phyloP scores from a whole-genome alignment of 2,113 vertebrate species.

The Orthonyx spaldingii region DNA sequence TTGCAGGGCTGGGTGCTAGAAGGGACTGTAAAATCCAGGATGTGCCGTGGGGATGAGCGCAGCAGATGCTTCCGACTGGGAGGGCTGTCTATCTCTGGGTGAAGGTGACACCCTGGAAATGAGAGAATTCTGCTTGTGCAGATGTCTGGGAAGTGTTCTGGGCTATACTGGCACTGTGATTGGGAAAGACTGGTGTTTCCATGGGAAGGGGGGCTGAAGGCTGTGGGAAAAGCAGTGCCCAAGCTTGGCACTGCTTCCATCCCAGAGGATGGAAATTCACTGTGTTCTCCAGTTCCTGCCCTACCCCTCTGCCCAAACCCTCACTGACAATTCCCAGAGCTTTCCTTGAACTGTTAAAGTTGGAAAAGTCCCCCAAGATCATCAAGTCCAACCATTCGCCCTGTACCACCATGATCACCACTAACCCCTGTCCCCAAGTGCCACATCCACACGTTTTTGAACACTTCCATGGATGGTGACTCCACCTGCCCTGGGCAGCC shows the following conservation, averaged over 20 bases:
- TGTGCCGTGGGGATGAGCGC: neutral
- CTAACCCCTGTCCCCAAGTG: fast-evolving
- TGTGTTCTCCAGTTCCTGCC: neutral
- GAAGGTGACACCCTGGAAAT: neutral
- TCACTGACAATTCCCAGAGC: neutral
- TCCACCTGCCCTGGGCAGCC: neutral
- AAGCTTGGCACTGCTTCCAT: too few species aligned
- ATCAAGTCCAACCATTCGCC: neutral
- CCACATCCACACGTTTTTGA: neutral
- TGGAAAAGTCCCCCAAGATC: neutral
- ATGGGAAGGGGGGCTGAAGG: neutral
- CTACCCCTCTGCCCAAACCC: neutral
- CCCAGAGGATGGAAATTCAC: fast-evolving
- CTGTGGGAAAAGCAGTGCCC: neutral
- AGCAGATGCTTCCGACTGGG: neutral
- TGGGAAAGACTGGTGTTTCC: fast-evolving
- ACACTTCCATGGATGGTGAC: neutral
- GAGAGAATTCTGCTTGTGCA: neutral
- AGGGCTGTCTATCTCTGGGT: neutral
- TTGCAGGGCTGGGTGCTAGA: neutral
- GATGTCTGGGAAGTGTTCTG: neutral
- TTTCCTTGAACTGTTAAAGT: neutral
- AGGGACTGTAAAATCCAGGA: neutral
- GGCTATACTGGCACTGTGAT: fast-evolving
- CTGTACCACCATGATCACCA: neutral